Conservation (phyloP, 2,797 vertebrate genomes). For the Clarias laeviceps region DNA sequence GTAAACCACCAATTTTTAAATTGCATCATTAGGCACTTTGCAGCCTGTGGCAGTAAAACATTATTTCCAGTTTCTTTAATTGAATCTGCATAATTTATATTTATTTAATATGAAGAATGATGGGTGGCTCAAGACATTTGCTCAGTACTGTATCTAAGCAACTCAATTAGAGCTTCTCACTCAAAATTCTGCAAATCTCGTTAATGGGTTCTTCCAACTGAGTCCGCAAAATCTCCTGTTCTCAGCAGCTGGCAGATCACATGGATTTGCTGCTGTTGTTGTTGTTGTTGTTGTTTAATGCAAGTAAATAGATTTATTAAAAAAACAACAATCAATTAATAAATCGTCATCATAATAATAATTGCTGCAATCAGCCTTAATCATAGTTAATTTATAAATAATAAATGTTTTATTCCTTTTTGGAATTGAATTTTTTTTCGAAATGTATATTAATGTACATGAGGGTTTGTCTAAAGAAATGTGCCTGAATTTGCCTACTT, state of each 20-base stretch:
- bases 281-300: conserved; percentile 12
- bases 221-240: conserved; percentile 26
- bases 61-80: too few relatives aligned
- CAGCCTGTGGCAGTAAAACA: too few relatives aligned
- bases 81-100: too few relatives aligned
- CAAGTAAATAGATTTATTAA: background rate
- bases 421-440: background rate
- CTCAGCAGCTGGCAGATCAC: conserved; percentile 14
- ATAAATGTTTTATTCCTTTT: background rate
- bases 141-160: background rate
- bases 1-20: too few relatives aligned
- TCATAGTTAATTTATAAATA: too few relatives aligned
- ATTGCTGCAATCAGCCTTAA: background rate
- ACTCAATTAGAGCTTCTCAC: conserved; percentile 14
- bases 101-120: too few relatives aligned
- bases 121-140: too few relatives aligned
- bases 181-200: conserved; percentile 40
- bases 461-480: background rate
- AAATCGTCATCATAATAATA: background rate
- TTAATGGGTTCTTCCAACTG: conserved; percentile 24
- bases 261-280: conserved; percentile 4
- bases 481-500: background rate
- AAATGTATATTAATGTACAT: background rate
- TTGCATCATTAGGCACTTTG: too few relatives aligned
- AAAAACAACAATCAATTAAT: too few relatives aligned